Base-by-base conservation (phyloP, 2,797 vertebrate species). In the Myoxocephalus aenaeus region DNA sequence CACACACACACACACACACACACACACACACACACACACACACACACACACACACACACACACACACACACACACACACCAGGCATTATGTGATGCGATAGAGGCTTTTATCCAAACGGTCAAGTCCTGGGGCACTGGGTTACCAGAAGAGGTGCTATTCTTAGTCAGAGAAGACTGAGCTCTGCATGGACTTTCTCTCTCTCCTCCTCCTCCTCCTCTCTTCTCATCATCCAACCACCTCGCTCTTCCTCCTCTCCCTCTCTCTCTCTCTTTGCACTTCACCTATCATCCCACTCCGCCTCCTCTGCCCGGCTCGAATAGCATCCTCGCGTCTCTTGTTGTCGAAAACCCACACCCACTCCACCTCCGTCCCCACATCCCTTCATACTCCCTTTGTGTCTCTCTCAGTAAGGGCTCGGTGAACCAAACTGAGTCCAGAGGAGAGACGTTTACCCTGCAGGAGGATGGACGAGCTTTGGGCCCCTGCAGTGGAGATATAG, bases 91-190 rank as follows among this genome's bases (percentile, higher is more conserved):
- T 81, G 81, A 88, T 89, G 87, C 46, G 81, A 90, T 89, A 67
- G 82, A 90, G 82, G 89, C 87, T 94, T 90, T 89, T 92, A 93
- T 93, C 93, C 78, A 93, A 91, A 91, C 86, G 74, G 84, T 83
- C 76, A 65, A 91, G 91, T 92, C 93, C 92, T 73, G 76, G 87
- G 89, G 91, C 92, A 89, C 48, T 90, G 85, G 91, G 91, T 92
- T 92, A 92, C 71, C 89, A 92, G 84, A 93, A 92, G 90, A 91
- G 92, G 80, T 91, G 79, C 92, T 95, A 92, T 94, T 94, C 87
- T 91, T 92, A 92, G 90, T 82, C 70, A 85, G 77, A 87, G 81
- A 84, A 85, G 81, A 86, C 77, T 80, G 68, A 76, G 79, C 75
- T 69, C 58, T 79, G 67, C 80, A 65, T 85, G 81, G 86, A 82